Conservation (phyloP, 2,888 invertebrate genomes). For the Drosophila eohydei region DNA sequence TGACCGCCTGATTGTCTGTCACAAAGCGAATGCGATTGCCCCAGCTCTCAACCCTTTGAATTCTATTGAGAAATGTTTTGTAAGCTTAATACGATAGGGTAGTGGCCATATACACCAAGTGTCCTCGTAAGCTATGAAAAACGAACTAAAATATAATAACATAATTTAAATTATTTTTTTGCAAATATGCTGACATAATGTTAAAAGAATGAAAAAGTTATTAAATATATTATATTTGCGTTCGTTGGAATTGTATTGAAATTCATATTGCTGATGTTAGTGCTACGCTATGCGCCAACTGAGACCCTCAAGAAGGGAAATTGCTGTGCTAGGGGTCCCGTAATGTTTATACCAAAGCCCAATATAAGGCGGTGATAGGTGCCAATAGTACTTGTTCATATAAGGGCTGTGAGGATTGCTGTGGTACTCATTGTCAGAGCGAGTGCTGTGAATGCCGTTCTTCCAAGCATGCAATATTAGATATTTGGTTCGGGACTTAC, state of each 20-base stretch:
- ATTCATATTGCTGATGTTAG: background rate
- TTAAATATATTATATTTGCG: too few relatives aligned
- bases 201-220: too few relatives aligned
- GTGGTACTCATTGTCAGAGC: background rate
- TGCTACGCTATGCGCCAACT: background rate
- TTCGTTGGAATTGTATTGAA: background rate
- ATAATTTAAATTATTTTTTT: too few relatives aligned
- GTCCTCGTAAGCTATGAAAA: too few relatives aligned
- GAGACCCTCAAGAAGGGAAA: background rate
- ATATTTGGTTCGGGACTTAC: background rate
- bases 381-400: too few relatives aligned
- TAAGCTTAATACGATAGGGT: background rate
- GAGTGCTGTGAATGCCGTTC: background rate
- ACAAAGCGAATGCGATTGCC: constrained; percentile 47
- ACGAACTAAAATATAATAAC: too few relatives aligned
- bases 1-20: constrained; percentile 60
- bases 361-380: too few relatives aligned
- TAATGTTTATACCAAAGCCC: background rate
- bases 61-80: background rate
- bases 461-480: background rate
- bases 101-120: too few relatives aligned
- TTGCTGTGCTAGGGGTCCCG: background rate
- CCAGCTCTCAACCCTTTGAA: background rate
- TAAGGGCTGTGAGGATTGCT: background rate
- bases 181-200: too few relatives aligned